Base-by-base conservation (phyloP, 2,797 vertebrate species). In the Crypturellus tataupa region DNA sequence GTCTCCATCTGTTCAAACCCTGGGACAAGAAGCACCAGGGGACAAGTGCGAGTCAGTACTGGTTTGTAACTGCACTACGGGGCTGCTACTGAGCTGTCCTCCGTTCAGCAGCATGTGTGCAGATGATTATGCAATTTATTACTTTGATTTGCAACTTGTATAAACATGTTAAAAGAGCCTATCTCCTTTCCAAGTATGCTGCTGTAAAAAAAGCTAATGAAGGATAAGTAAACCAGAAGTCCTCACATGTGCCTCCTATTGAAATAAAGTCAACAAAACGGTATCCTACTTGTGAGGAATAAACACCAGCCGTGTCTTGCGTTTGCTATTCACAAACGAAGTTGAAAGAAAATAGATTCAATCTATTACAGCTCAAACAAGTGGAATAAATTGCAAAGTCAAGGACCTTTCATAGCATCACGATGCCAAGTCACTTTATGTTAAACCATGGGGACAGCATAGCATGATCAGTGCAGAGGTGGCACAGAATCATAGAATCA, bases 51-150 rank as follows among this genome's bases (percentile, higher is more conserved):
- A n/a, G n/a, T 14, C 40, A 69, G 31, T 4, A 5, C 56, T 12
- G n/a, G 12, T 0, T 0, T 55, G 21, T 0, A 4, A 25, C 15
- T 0, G 1, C 29, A 33, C 14, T 84, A 25, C 1, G 0, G 25
- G 42, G 4, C 55, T 55, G 27, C 39, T 84, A 63, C 23, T 42
- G 39, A 73, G 29, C 56, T 67, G 21, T 60, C 39, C 29, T 59
- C 15, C 49, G 19, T 1, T 7, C 47, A 17, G 46, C n/a, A 73
- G 13, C 0, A 0, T 0, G 1, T 35, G 23, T 49, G 17, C 42
- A 51, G 79, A 31, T 18, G 42, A 14, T 14, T 76, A 27, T 53
- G 63, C 5, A 0, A 39, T 51, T 79, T 53, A 7, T 49, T 46
- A 6, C 29, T 9, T n/a, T 78, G 10, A 18, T 65, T 69, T 69